These are phyloP conservation scores for Orthonyx spaldingii DNA, from an alignment of 2,113 vertebrate genomes.

Conservation along the genomic window DNA sequence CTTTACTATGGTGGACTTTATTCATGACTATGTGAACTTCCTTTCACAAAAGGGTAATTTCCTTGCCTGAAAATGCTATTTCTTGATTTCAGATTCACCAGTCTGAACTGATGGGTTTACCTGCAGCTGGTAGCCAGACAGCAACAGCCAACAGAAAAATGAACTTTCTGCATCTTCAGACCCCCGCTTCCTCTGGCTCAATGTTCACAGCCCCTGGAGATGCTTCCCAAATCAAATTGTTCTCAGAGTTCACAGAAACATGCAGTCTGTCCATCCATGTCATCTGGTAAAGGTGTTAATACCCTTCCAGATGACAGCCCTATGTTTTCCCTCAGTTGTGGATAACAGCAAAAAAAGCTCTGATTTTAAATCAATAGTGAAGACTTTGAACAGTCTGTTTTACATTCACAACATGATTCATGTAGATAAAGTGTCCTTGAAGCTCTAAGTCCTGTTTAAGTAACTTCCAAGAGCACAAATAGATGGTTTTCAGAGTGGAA, in stretches of 20 bases:
- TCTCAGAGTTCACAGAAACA: conserved; percentile 28
- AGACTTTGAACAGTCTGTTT: neutral
- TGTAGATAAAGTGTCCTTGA: neutral
- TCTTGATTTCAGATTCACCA: conserved; percentile 26
- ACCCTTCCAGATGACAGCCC: conserved; percentile 21
- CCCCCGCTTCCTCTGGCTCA: conserved; percentile 22
- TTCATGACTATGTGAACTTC: neutral
- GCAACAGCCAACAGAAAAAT: conserved; percentile 1
- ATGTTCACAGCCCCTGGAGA: conserved; percentile 26
- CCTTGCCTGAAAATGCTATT: conserved; percentile 26
- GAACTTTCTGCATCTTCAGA: conserved; percentile 37
- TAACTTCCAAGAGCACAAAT: neutral
- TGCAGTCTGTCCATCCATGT: rapidly evolving
- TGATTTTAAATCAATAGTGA: conserved; percentile 29
- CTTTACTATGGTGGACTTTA: neutral
- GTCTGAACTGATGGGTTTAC: conserved; percentile 44
- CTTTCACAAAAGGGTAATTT: conserved; percentile 41
- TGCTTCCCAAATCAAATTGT: neutral
- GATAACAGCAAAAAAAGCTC: neutral
- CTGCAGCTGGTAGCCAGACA: conserved; percentile 36
- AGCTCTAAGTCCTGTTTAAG: neutral
- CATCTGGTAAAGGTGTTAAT: conserved; percentile 61
- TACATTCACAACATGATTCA: neutral
- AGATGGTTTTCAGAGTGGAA: neutral
- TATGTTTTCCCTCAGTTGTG: neutral